Evolutionary conservation across 2,888 invertebrate species (phyloP), one percentile per base, ranked within the genome.

Genomic region (Argyresthia goedartella): DNA sequence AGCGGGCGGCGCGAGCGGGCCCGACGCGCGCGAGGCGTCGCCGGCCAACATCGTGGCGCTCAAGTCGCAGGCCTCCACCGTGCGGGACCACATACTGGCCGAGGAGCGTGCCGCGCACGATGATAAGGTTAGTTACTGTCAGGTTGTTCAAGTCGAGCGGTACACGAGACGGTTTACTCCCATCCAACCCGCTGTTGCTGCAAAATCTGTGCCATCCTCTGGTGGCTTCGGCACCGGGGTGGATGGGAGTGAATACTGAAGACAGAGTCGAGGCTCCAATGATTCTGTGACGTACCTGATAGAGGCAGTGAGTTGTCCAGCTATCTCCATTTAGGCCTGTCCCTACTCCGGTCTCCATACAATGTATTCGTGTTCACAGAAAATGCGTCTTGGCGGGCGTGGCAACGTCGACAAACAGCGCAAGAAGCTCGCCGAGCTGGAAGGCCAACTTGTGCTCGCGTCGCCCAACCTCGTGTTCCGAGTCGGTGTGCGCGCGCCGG

Each of bases 361-460:
- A 25, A 25, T 25, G 25, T 25, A 43, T 43, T 13, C 14, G n/a
- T 43, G 43, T 13, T 8, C n/a, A 46, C 73, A 91, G 88, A 90
- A 90, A 80, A 87, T 90, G 54, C 80, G 90, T 8, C 67, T 91
- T 10, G 90, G 90, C 43, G 78, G 88, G 43, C 88, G 89, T 57
- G 89, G 91, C 52, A 80, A 81, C 4, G 91, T 91, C 0, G 97
- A 97, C 66, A 97, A 96, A 67, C 92, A 95, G 69, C 90, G 94
- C 50, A 96, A 97, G 82, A 96, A 97, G 76, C 88, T 97, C 58
- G 92, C 95, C 9, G 97, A 97, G 76, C 81, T 97, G 55, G 97
- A 97, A 74, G 95, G 94, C 10, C 95, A 96, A 75, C 82, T 97
- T 62, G 95, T 97, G 53, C 87, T 97, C 59, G 95, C 95, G 43